Percentiles rank a stretch among this genome's conserved stretches.
phyloP scores from a whole-genome alignment of 2,113 vertebrate species.

The Entomyzon cyanotis region DNA sequence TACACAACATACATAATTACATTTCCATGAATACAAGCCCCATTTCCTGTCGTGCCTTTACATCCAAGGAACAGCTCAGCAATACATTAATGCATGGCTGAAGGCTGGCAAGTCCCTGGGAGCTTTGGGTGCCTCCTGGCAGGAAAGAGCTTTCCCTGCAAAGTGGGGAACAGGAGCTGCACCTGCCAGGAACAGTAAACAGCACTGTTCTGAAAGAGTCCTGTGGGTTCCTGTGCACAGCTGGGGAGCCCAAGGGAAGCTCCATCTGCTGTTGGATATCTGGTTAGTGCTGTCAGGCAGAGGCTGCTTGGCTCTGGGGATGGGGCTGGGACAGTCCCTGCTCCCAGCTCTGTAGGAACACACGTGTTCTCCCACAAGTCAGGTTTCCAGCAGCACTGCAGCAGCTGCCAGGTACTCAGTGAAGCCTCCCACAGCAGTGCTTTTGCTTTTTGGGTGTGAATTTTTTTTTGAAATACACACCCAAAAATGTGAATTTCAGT shows the following conservation, averaged over 20 bases:
- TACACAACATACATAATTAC: conserved; percentile 51
- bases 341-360: background rate
- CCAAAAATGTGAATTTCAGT: too few species aligned
- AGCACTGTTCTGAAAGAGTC: background rate
- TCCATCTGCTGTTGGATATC: background rate
- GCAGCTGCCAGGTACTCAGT: background rate
- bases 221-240: background rate
- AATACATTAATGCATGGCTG: background rate
- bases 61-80: background rate
- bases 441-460: too few species aligned
- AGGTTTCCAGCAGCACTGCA: background rate
- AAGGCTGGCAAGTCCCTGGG: background rate
- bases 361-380: background rate
- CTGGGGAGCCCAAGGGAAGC: conserved; percentile 18
- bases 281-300: background rate
- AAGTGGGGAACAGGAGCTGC: background rate
- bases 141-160: background rate
- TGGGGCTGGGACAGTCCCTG: background rate
- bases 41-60: background rate
- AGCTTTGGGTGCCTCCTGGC: background rate
- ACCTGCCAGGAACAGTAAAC: background rate
- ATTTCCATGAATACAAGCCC: conserved; percentile 24
- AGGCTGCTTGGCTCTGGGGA: background rate
- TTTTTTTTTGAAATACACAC: too few species aligned
- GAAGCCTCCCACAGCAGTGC: background rate